These are phyloP conservation scores for Acrocephalus scirpaceus DNA, from an alignment of 2,797 vertebrate species.

Conservation along the genomic window DNA sequence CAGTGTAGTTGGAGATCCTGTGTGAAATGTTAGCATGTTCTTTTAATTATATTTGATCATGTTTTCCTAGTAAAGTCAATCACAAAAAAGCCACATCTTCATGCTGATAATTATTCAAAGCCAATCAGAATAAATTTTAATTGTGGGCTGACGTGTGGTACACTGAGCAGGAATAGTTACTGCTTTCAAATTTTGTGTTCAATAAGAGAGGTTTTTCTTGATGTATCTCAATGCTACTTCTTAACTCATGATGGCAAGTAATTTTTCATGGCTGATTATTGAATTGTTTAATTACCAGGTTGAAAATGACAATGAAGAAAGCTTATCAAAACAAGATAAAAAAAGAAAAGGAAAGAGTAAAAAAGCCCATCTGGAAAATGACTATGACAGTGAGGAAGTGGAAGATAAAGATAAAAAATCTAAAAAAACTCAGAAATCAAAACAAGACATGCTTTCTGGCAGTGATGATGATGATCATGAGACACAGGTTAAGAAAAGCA, in stretches of 20 bases:
- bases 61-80: neutral
- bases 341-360: conserved; percentile 92
- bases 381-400: conserved; percentile 82
- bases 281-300: conserved; percentile 72
- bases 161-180: neutral
- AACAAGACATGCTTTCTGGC: conserved; percentile 73
- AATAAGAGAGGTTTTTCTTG: neutral
- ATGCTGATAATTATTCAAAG: neutral
- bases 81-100: neutral
- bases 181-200: neutral
- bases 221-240: neutral
- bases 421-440: conserved; percentile 73
- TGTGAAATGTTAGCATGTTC: neutral
- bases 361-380: conserved; percentile 83
- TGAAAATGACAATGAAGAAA: conserved; percentile 82
- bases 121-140: neutral
- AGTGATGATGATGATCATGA: conserved; percentile 82
- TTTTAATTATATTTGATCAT: neutral
- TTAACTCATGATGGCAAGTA: neutral
- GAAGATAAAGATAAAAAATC: conserved; percentile 83
- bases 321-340: conserved; percentile 80
- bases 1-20: neutral
- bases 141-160: neutral
- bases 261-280: conserved; percentile 6
- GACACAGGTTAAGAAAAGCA: conserved; percentile 73